Conservation (phyloP, 2,888 invertebrate species). For the Ophion costatus region DNA sequence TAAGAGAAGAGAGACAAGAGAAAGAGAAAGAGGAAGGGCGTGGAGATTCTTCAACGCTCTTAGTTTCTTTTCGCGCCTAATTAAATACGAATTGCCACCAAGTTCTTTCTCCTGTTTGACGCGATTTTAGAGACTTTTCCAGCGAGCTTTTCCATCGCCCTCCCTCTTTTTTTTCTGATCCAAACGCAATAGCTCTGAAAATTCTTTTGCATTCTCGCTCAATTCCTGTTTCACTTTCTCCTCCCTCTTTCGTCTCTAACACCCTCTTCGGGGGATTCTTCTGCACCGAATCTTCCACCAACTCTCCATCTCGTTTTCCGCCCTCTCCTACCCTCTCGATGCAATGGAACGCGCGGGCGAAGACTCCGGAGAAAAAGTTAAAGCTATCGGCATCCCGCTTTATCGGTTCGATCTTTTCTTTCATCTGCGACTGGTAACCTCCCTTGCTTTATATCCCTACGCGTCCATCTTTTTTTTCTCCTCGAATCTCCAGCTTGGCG, state of each 20-base stretch:
- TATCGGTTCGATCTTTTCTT: constrained; percentile 20
- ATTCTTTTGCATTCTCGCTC: constrained; percentile 65
- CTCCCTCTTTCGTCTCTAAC: neutral
- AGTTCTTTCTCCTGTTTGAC: constrained; percentile 70
- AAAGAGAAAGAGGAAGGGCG: constrained; percentile 58
- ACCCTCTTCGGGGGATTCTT: constrained; percentile 6
- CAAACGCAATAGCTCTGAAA: constrained; percentile 25
- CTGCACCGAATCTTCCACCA: constrained; percentile 50
- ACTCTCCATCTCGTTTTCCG: constrained; percentile 50
- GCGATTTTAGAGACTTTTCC: constrained; percentile 56
- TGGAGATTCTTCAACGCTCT: constrained; percentile 38
- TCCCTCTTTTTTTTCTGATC: constrained; percentile 13
- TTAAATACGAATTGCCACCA: constrained; percentile 79
- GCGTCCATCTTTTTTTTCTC: constrained; percentile 6
- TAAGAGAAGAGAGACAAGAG: neutral
- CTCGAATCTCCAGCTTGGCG: constrained; percentile 15
- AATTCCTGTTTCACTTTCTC: constrained; percentile 60
- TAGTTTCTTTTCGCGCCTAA: constrained; percentile 74
- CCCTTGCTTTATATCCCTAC: constrained; percentile 8
- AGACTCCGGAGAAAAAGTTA: constrained; percentile 46
- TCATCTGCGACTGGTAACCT: constrained; percentile 28
- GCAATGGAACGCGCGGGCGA: constrained; percentile 30
- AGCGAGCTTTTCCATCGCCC: constrained; percentile 54
- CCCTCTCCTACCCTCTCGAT: neutral
- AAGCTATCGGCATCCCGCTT: constrained; percentile 34